Evolutionary conservation across 2,797 vertebrate genomes (phyloP), one percentile per base, ranked within the genome.

Genomic region (Falco columbarius): DNA sequence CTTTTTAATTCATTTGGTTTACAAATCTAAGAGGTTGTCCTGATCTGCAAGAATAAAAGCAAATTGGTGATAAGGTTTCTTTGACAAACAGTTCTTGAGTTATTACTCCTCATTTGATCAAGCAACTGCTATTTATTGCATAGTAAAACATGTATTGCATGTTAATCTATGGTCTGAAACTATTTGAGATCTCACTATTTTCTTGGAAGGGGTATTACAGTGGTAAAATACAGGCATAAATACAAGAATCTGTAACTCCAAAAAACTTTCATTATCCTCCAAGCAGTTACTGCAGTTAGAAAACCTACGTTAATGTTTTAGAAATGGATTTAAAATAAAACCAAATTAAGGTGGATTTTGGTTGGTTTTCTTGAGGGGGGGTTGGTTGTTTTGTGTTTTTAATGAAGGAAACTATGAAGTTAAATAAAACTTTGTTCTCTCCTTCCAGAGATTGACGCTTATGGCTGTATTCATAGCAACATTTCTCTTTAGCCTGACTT

Each of bases 401-500:
- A 55, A 27, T 12, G 7, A 81, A 75, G 62, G 17, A 68, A 81
- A 44, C 6, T 6, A 5, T 55, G 2, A 83, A 80, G 36, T 95
- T 52, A 93, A 51, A 66, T 70, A 40, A 55, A 86, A 83, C 42
- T 95, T 87, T 82, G 47, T 93, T 97, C 62, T 81, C 30, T 86
- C 13, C 44, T 85, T 93, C 34, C 98, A 99, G 99, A 99, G 98
- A 96, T 97, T 99, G 97, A 98, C 98, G 81, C 98, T 99, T 95
- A 96, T 98, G 97, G 95, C 98, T 96, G 97, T 99, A 95, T 99
- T 99, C 84, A 86, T 99, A 93, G 99, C 99, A 29, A 99, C 99
- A 0, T 98, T 99, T 94, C 98, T 99, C 88, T 99, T 99, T 98
- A 99, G 99, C 87, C 98, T 99, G 97, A 98, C 99, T 12, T 99